Percentiles rank a stretch among this genome's conserved stretches.
These are phyloP conservation scores for Peribatodes rhomboidaria DNA, from an alignment of 2,888 invertebrate species.

Conservation along the genomic window DNA sequence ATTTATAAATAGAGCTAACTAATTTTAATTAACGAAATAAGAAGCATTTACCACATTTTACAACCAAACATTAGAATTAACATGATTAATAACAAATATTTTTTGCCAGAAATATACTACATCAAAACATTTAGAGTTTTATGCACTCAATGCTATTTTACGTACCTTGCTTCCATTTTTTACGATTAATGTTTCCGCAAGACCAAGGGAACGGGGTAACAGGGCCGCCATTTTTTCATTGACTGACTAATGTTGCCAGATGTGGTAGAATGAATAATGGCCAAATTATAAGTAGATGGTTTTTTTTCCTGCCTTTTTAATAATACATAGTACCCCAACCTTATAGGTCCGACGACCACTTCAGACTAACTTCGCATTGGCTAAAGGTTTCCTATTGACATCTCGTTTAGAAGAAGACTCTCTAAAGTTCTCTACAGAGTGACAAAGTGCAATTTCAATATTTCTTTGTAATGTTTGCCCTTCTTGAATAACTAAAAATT, in stretches of 20 bases:
- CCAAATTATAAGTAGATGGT: no score
- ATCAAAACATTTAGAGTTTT: neutral
- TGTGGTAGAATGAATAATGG: neutral
- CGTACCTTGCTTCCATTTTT: constrained; percentile 91
- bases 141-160: constrained; percentile 21
- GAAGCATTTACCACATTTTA: constrained; percentile 7
- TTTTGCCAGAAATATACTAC: neutral
- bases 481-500: no score
- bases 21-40: neutral
- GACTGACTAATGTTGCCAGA: constrained; percentile 27
- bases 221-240: constrained; percentile 91
- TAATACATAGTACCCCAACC: no score
- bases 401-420: no score
- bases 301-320: no score
- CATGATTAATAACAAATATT: neutral
- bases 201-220: constrained; percentile 90
- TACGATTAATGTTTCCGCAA: constrained; percentile 89
- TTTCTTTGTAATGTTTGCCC: no score
- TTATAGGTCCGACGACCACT: no score
- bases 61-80: constrained; percentile 8
- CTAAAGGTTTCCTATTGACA: no score
- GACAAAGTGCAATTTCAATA: no score
- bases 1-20: neutral
- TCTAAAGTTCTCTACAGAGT: no score
- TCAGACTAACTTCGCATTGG: no score